Base-by-base conservation (phyloP, 1,140 invertebrate genomes). In the Pectinophora gossypiella region DNA sequence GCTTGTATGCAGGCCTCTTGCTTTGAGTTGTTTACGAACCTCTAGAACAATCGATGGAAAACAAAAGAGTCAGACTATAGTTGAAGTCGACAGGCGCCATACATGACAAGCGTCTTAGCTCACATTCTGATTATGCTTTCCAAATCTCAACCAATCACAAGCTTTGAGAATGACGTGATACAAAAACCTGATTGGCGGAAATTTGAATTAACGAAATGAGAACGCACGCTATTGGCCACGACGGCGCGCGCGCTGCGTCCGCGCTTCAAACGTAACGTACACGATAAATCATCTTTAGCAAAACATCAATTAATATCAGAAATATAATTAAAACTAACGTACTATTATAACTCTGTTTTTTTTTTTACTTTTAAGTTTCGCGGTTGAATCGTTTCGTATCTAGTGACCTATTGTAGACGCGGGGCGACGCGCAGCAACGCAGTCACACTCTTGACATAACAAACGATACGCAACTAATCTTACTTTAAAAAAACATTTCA, bases 321-420 rank as follows among this genome's bases (percentile, higher is more conserved):
- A 86, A 83, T 84, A 86, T 83, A 82, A 86, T 84, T 85, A 84
- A 84, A 83, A 83, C 83, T 86, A 86, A 84, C 83, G 73, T 76
- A 84, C 83, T 86, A 86, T 81, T 84, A 86, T 84, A 83, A 78
- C 76, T 83, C 75, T 84, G 70, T 74, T 65, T 66, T 61, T 72
- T 72, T 76, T 68, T 64, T 68, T 32, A 32, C n/a, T 65, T 67
- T 70, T 59, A 58, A 72, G 66, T 76, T 78, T 81, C 61, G 65
- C 64, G 54, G 65, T 73, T 73, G 74, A 75, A 60, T 72, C 65
- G 67, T 70, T 76, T 65, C 65, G 64, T 76, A 81, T 68, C 77
- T 80, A 85, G 75, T 77, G 76, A 72, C 66, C 63, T 76, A 79
- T 44, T 62, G 65, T 59, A 68, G 68, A n/a, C n/a, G 77, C 76